phyloP scores from a whole-genome alignment of 2,888 invertebrate species.

The Eurois occulta region DNA sequence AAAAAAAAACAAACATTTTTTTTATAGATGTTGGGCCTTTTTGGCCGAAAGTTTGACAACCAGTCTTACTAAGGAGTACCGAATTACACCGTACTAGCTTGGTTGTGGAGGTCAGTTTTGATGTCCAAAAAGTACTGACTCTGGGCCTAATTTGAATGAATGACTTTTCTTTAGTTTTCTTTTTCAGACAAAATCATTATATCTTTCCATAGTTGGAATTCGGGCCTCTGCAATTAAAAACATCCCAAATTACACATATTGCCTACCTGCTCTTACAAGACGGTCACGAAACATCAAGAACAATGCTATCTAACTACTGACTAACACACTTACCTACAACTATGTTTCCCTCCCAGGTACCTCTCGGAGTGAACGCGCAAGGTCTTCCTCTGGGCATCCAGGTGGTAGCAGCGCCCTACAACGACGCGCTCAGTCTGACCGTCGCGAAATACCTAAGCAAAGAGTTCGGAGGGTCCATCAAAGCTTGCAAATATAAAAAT shows the following conservation, averaged over 20 bases:
- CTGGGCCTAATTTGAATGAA: neutral
- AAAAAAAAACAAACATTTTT: neutral
- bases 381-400: conserved; percentile 96
- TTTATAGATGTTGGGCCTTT: no score
- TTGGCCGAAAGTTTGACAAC: no score
- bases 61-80: no score
- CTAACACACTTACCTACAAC: conserved; percentile 46
- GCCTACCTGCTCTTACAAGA: neutral
- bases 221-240: neutral
- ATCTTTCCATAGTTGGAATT: neutral
- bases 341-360: conserved; percentile 88
- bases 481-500: conserved; percentile 86
- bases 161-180: neutral
- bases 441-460: conserved; percentile 94
- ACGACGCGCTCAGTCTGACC: conserved; percentile 94
- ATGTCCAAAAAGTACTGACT: neutral
- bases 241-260: neutral
- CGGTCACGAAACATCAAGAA: neutral
- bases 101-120: neutral
- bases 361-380: conserved; percentile 93
- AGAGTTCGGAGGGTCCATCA: conserved; percentile 94
- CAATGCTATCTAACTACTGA: neutral
- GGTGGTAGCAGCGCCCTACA: conserved; percentile 93
- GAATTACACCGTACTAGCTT: no score
- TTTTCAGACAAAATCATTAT: neutral